These are phyloP conservation scores for Ctenodactylus gundi DNA, from an alignment of 2,113 vertebrate genomes.

Conservation along the genomic window DNA sequence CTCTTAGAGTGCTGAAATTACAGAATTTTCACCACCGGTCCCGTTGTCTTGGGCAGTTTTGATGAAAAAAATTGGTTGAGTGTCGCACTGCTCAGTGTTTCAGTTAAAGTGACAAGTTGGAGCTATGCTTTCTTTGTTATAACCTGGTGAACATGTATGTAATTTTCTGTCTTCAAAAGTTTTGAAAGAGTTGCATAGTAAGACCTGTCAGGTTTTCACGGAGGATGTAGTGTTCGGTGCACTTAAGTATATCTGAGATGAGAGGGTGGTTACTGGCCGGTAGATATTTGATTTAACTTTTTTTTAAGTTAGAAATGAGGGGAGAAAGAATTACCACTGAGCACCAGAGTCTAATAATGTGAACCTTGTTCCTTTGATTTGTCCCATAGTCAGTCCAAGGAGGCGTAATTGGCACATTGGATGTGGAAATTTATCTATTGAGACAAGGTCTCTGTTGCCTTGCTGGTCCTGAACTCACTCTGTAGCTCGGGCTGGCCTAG, in stretches of 20 bases:
- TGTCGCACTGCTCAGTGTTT: not conserved
- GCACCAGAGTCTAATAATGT: not conserved
- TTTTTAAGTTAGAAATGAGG: constrained; percentile 8
- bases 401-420: not conserved
- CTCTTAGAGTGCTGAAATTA: too few species aligned
- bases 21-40: too few species aligned
- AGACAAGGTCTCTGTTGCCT: too few species aligned
- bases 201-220: not conserved
- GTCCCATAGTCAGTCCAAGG: not conserved
- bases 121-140: not conserved
- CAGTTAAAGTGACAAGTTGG: not conserved
- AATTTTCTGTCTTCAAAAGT: not conserved
- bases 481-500: too few species aligned
- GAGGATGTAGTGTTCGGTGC: not conserved
- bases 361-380: constrained; percentile 3
- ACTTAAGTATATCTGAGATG: not conserved
- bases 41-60: not conserved
- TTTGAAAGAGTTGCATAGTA: not conserved
- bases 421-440: too few species aligned
- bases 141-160: not conserved
- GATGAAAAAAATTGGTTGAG: not conserved
- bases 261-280: not conserved
- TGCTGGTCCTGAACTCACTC: too few species aligned
- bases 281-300: not conserved
- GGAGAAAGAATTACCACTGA: not conserved